These are phyloP conservation scores for Jacana jacana DNA, from an alignment of 2,113 vertebrate genomes.

Conservation along the genomic window DNA sequence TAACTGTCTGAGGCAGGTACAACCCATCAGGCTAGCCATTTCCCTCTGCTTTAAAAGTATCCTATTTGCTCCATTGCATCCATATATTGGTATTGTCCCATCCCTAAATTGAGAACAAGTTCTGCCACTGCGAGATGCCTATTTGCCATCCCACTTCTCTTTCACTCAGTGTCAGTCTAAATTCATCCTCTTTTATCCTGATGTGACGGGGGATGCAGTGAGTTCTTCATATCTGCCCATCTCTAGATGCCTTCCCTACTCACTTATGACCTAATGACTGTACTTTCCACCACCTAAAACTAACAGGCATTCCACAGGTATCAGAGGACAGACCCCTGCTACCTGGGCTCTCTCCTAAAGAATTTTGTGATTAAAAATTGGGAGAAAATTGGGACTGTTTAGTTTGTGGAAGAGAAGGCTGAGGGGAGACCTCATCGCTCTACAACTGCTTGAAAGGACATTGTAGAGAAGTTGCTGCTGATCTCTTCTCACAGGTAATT, in stretches of 20 bases:
- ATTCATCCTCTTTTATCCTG: background rate
- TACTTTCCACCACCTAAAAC: background rate
- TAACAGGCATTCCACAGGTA: background rate
- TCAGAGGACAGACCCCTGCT: background rate
- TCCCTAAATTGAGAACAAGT: background rate
- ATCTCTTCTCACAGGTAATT: no score
- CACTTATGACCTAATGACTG: background rate
- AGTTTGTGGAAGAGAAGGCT: no score
- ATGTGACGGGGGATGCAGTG: background rate
- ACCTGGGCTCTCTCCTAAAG: background rate
- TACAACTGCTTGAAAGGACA: no score
- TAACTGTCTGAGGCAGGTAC: constrained; percentile 40
- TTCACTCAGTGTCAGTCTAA: background rate
- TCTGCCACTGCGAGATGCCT: background rate
- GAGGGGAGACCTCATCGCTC: no score
- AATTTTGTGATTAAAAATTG: no score
- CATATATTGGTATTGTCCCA: background rate
- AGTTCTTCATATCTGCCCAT: background rate
- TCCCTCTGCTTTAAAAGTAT: background rate
- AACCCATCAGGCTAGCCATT: background rate
- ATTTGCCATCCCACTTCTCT: background rate
- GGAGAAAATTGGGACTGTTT: no score
- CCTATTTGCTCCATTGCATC: background rate
- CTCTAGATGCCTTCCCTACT: background rate
- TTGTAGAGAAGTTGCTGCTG: no score